Evolutionary conservation across 2,888 invertebrate species (phyloP), one percentile per base, ranked within the genome.

Genomic region (Pyrocoelia pectoralis): DNA sequence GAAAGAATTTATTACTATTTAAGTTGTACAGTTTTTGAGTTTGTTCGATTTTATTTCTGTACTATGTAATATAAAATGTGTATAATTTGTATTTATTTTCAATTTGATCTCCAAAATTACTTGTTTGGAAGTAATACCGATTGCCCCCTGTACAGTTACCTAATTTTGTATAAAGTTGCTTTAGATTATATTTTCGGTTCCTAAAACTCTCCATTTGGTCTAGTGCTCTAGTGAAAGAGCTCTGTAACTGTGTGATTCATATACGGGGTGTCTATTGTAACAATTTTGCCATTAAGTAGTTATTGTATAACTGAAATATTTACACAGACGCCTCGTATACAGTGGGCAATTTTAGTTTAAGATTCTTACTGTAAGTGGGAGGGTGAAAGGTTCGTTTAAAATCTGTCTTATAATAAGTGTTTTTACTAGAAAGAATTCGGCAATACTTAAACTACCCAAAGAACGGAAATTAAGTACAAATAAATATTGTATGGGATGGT

Each of bases 71-170:
- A 56, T 41, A 29, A 60, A 59, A 52, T 56, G 53, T 56, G 58
- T 58, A 65, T 69, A 65, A 69, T 68, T 73, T 74, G 73, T 75
- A 74, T 74, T 72, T 70, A 75, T 73, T 74, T 76, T 74, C 73
- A 73, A 73, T 73, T 70, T 72, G 72, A 72, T 68, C 66, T 68
- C 68, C 64, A 57, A 68, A 68, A 68, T 61, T 60, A 55, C 56
- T 58, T 46, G 49, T 64, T 62, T 59, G 56, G 58, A 61, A 48
- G 52, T 55, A 58, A 50, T 54, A 57, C 51, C 48, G 33, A 29
- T 63, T 58, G 53, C 64, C 58, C n/a, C n/a, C 56, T 64, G 33
- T 55, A 64, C 54, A 50, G 63, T 63, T 63, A 63, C 63, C 62
- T 52, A 48, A 50, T 14, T 46, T 33, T 59, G 6, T 19, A 54